A percentile compares a stretch with the other conserved stretches of the same genome.
These are phyloP conservation scores for Oscheius sp. DNA, from an alignment of 2,888 invertebrate species.

Conservation along the genomic window DNA sequence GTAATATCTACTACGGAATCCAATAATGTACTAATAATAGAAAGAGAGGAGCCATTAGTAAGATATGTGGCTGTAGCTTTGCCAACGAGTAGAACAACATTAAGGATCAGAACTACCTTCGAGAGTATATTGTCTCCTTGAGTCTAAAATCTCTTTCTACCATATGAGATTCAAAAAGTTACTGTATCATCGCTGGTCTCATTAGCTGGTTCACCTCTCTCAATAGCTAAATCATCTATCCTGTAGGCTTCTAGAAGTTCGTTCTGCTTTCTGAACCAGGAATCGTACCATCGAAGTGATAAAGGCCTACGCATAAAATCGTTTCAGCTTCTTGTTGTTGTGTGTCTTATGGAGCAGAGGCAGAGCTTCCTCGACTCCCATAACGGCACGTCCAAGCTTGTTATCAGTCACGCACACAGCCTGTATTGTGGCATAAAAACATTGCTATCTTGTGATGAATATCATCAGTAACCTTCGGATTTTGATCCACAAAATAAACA, in stretches of 20 bases:
- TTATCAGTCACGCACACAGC: conserved; percentile 31
- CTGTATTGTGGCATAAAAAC: not conserved
- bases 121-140: conserved; percentile 37
- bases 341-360: conserved; percentile 18
- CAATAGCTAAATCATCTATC: conserved; percentile 23
- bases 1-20: conserved; percentile 50
- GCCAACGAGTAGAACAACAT: conserved; percentile 38
- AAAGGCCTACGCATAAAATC: conserved; percentile 13
- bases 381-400: conserved; percentile 19
- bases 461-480: not conserved
- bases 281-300: not conserved
- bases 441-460: not conserved
- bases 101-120: conserved; percentile 39
- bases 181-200: conserved; percentile 18
- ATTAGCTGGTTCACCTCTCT: not conserved
- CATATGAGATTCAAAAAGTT: not conserved
- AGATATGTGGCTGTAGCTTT: conserved; percentile 41
- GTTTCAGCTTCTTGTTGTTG: conserved; percentile 15
- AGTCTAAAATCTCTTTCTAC: conserved; percentile 32
- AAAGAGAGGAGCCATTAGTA: conserved; percentile 43
- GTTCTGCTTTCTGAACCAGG: not conserved
- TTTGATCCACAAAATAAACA: too few relatives aligned
- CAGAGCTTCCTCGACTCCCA: conserved; percentile 18
- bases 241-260: conserved; percentile 24
- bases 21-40: conserved; percentile 45